A percentile compares a stretch with the other conserved stretches of the same genome.
phyloP scores from a whole-genome alignment of 2,113 vertebrate species.

The Centropus unirufus region DNA sequence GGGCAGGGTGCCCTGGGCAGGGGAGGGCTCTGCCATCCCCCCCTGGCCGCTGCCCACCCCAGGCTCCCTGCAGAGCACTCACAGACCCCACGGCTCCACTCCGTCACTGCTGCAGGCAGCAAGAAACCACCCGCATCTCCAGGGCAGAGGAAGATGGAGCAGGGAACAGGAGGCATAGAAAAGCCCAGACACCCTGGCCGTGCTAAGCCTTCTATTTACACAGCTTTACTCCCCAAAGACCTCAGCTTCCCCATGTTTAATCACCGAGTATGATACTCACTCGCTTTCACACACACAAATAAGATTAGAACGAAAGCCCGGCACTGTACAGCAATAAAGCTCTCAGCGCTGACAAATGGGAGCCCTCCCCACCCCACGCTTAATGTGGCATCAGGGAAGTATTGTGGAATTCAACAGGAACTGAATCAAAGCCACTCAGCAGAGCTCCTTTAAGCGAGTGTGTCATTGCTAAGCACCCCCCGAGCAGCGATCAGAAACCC shows the following conservation, averaged over 20 bases:
- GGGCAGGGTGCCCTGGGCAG: neutral
- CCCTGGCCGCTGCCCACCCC: rapidly evolving
- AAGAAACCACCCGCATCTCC: rapidly evolving
- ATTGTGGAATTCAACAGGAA: too few relatives aligned
- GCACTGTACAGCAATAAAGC: too few relatives aligned
- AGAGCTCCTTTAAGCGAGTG: too few relatives aligned
- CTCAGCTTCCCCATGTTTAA: conserved; percentile 30
- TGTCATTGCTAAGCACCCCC: too few relatives aligned
- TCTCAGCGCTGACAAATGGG: too few relatives aligned
- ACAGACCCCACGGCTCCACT: neutral
- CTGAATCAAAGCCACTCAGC: too few relatives aligned
- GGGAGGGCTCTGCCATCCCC: too few relatives aligned
- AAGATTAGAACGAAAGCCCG: conserved; percentile 15
- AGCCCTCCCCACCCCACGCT: too few relatives aligned
- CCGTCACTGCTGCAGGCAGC: too few relatives aligned
- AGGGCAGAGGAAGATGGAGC: neutral
- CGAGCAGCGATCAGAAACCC: too few relatives aligned
- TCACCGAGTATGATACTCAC: conserved; percentile 13
- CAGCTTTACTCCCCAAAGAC: conserved; percentile 16
- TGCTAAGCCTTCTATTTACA: conserved; percentile 14
- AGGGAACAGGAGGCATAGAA: neutral
- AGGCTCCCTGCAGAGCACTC: too few relatives aligned
- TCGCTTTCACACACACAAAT: conserved; percentile 37
- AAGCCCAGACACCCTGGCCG: neutral
- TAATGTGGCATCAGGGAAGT: too few relatives aligned